Percentiles rank a stretch among this genome's conserved stretches.
Conservation (phyloP, 2,888 invertebrate genomes). For the Drosophila longiperda region DNA sequence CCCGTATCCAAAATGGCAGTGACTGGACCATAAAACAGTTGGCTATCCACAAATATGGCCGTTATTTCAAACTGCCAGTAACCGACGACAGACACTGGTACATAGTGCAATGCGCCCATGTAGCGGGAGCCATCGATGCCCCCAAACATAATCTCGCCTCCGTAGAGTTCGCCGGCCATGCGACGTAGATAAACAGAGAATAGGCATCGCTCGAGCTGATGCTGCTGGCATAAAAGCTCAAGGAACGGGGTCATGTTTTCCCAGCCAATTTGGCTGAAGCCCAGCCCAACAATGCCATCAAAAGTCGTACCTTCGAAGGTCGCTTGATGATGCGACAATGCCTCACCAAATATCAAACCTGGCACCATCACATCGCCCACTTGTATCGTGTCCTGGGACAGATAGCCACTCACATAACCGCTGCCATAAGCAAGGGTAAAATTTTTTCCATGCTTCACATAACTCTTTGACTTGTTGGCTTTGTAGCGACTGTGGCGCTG, state of each 20-base stretch:
- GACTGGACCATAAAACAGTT: constrained; percentile 1
- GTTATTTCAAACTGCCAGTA: constrained; percentile 54
- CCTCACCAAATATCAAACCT: constrained; percentile 54
- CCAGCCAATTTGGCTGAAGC: constrained; percentile 47
- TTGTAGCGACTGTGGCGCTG: constrained; percentile 98
- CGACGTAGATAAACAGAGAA: constrained; percentile 58
- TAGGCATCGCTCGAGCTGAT: constrained; percentile 34
- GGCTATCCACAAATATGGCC: constrained; percentile 25
- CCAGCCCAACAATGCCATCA: constrained; percentile 64
- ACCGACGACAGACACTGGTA: constrained; percentile 36
- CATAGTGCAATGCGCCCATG: constrained; percentile 45
- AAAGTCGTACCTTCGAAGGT: constrained; percentile 42
- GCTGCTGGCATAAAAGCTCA: constrained; percentile 38
- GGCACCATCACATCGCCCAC: constrained; percentile 35
- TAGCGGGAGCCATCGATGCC: constrained; percentile 42
- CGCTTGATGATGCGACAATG: constrained; percentile 30
- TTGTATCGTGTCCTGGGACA: constrained; percentile 91
- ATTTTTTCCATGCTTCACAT: constrained; percentile 92
- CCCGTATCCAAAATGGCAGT: constrained; percentile 61
- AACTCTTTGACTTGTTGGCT: constrained; percentile 91
- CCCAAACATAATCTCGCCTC: constrained; percentile 62
- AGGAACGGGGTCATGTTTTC: constrained; percentile 45
- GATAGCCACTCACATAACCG: constrained; percentile 96
- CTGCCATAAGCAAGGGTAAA: constrained; percentile 97
- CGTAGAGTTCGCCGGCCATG: constrained; percentile 3